These are phyloP conservation scores for Epinephelus lanceolatus DNA, from an alignment of 2,113 vertebrate species.

Conservation along the genomic window DNA sequence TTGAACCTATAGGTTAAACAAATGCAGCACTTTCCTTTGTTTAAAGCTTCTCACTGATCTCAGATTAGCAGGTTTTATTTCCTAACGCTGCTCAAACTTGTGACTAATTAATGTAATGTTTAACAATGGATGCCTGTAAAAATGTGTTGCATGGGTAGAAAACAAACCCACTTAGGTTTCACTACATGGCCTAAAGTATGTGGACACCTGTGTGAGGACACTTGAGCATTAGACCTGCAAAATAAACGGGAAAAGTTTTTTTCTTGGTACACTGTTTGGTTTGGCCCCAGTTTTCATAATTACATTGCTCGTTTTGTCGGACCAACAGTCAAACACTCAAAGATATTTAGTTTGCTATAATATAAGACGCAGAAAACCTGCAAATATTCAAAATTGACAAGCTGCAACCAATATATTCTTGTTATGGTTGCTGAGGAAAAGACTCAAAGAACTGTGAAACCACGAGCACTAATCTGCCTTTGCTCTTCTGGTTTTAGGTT, in stretches of 20 bases:
- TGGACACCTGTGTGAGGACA: background rate
- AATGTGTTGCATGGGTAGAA: background rate
- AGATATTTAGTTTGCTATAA: background rate
- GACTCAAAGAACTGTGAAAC: background rate
- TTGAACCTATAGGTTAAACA: background rate
- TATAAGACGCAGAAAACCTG: background rate
- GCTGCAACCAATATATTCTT: background rate
- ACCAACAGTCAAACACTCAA: background rate
- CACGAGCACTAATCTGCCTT: background rate
- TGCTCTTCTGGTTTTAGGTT: background rate
- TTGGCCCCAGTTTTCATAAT: background rate
- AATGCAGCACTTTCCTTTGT: background rate
- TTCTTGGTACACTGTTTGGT: background rate
- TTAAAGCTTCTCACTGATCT: background rate
- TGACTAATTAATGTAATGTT: slow-evolving; percentile 20
- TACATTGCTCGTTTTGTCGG: background rate
- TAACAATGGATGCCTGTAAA: background rate
- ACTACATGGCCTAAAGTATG: background rate
- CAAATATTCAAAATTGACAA: background rate
- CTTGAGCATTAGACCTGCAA: background rate
- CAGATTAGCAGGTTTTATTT: background rate
- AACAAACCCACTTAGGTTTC: background rate
- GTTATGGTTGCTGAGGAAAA: background rate
- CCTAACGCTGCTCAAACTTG: background rate
- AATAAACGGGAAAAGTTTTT: background rate